Base-by-base conservation (phyloP, 2,888 invertebrate genomes). In the Lycia hirtaria region DNA sequence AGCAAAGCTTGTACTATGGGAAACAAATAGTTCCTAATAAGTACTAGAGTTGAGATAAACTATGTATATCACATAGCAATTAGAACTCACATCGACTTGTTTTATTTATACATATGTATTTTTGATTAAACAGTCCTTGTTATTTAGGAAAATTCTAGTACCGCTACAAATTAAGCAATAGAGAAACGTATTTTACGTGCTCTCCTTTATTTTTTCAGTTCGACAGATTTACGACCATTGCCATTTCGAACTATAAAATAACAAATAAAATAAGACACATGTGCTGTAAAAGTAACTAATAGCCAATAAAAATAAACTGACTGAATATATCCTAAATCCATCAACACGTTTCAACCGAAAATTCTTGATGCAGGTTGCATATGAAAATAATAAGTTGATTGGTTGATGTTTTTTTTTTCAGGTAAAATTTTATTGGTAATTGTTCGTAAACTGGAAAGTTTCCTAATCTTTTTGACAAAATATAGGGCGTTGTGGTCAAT, bases 291-390 rank as follows among this genome's bases (percentile, higher is more conserved):
- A 61, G 47, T 63, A 67, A 67, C 59, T 40, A 63, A 67, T 60
- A 57, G 60, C 43, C 47, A 56, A 65, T 65, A 65, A 67, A 67
- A 64, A 62, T 41, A 58, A 60, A 60, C 48, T 51, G 55, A 24
- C 24, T 26, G 52, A 56, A 60, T 62, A 60, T 55, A 56, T 57
- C 58, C 54, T 60, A 56, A 53, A 60, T 35, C 62, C 56, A 58
- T 58, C 57, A 48, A 60, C 56, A 58, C 56, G 44, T 61, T 58
- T 56, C 56, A 57, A 41, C 45, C 56, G 56, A 55, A 58, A 60
- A 12, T n/a, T 30, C 24, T 17, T 24, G 15, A 32, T 26, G 43
- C 43, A n/a, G n/a, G n/a, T n/a, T n/a, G n/a, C n/a, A n/a, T n/a
- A n/a, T n/a, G n/a, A n/a, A n/a, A n/a, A n/a, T n/a, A n/a, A n/a